Evolutionary conservation across 2,797 vertebrate species (phyloP).

Genomic region (Phyllotis vaccarum): DNA sequence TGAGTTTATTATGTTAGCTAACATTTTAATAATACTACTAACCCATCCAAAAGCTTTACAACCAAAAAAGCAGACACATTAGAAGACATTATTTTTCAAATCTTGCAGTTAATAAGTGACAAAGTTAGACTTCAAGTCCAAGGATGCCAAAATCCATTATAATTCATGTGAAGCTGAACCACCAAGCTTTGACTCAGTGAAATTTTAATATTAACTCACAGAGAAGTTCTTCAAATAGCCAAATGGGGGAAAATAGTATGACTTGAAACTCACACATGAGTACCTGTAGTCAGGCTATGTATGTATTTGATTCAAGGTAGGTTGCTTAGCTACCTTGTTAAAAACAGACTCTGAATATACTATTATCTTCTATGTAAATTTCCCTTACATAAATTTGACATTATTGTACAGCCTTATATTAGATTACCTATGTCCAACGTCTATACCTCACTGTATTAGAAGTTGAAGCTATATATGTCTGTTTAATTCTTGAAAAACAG

Average conservation of each 20-base stretch:
- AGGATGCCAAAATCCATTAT: neutral
- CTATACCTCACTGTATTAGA: neutral
- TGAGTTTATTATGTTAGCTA: neutral
- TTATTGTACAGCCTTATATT: neutral
- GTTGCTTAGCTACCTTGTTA: slow-evolving; percentile 9
- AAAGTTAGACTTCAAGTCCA: slow-evolving; percentile 26
- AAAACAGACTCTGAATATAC: slow-evolving; percentile 33
- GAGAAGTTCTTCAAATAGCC: slow-evolving; percentile 31
- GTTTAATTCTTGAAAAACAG: slow-evolving; percentile 40
- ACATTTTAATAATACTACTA: neutral
- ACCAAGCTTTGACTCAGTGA: neutral
- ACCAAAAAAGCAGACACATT: neutral
- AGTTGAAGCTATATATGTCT: slow-evolving; percentile 4
- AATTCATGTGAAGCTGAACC: neutral
- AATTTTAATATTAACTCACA: slow-evolving; percentile 15
- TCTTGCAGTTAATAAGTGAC: slow-evolving; percentile 19
- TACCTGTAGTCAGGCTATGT: neutral
- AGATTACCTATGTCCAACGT: slow-evolving; percentile 35
- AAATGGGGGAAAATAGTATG: neutral
- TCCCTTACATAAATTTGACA: slow-evolving; percentile 35
- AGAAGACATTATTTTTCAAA: slow-evolving; percentile 19
- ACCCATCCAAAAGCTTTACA: neutral
- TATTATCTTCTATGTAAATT: neutral
- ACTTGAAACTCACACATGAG: neutral
- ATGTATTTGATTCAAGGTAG: neutral